These are phyloP conservation scores for Rhagonycha lutea DNA, from an alignment of 2,888 invertebrate genomes.

Conservation along the genomic window DNA sequence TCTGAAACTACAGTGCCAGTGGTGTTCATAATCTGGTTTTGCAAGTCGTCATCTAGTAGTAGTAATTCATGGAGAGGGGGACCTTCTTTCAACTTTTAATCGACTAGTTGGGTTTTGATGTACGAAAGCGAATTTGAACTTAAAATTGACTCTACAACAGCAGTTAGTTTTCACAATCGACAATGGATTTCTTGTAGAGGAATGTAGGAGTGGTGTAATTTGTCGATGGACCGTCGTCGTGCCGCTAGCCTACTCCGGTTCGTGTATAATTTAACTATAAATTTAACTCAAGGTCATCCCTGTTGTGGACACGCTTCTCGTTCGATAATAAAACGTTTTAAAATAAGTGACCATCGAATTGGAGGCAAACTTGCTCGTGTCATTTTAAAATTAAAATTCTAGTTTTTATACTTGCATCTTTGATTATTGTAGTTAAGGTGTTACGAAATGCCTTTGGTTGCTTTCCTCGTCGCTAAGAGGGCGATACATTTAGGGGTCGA, in stretches of 20 bases:
- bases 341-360: constrained; percentile 20
- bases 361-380: constrained; percentile 8
- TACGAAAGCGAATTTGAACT: neutral
- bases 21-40: neutral
- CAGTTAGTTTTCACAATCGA: neutral
- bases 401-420: constrained; percentile 1
- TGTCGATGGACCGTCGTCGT: constrained; percentile 35
- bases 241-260: constrained; percentile 29
- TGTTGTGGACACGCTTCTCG: constrained; percentile 37
- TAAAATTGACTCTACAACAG: neutral
- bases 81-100: neutral
- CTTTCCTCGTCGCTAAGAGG: neutral
- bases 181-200: constrained; percentile 21
- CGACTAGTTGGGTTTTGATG: neutral
- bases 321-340: constrained; percentile 30
- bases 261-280: constrained; percentile 42
- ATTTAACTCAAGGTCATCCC: constrained; percentile 43
- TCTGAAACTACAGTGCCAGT: neutral
- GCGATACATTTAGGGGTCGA: neutral
- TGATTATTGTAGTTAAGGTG: neutral
- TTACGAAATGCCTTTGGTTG: neutral
- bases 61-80: neutral
- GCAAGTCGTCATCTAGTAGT: neutral
- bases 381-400: constrained; percentile 3
- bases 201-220: constrained; percentile 34